These are phyloP conservation scores for Hydrocynus forskahlii DNA, from an alignment of 2,797 vertebrate genomes.

Conservation along the genomic window DNA sequence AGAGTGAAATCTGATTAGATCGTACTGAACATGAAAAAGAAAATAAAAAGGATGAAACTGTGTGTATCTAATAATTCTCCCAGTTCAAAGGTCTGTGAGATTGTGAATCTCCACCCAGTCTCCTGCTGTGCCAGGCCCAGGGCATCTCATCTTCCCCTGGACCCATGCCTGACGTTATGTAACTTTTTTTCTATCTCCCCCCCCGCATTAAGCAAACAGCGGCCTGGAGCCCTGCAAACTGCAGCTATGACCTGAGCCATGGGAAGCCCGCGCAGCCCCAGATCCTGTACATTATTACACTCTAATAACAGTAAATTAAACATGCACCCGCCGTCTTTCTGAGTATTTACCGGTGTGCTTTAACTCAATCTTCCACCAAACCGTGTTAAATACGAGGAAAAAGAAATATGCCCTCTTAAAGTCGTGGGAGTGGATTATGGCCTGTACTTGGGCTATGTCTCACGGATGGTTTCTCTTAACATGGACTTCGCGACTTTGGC, in stretches of 20 bases:
- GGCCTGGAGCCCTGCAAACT: conserved; percentile 30
- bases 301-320: conserved; percentile 46
- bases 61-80: conserved; percentile 38
- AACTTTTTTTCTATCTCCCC: conserved; percentile 36
- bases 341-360: conserved; percentile 18
- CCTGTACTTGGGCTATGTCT: not conserved
- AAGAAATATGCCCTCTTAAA: not conserved
- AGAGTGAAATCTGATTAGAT: conserved; percentile 20
- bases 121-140: conserved; percentile 41
- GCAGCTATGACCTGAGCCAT: conserved; percentile 40
- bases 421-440: conserved; percentile 10
- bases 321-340: conserved; percentile 33
- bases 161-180: conserved; percentile 42
- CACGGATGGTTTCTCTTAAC: not conserved
- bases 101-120: conserved; percentile 41
- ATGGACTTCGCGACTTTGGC: not conserved
- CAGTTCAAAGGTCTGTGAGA: conserved; percentile 46
- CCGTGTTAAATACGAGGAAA: not conserved
- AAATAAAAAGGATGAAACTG: conserved; percentile 34
- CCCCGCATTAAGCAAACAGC: conserved; percentile 48
- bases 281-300: conserved; percentile 46
- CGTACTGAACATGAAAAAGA: conserved; percentile 29
- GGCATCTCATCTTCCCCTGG: conserved; percentile 47
- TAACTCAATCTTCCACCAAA: conserved; percentile 19
- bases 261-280: conserved; percentile 34